Conservation (phyloP, 2,888 invertebrate genomes). For the Hecatera dysodea region DNA sequence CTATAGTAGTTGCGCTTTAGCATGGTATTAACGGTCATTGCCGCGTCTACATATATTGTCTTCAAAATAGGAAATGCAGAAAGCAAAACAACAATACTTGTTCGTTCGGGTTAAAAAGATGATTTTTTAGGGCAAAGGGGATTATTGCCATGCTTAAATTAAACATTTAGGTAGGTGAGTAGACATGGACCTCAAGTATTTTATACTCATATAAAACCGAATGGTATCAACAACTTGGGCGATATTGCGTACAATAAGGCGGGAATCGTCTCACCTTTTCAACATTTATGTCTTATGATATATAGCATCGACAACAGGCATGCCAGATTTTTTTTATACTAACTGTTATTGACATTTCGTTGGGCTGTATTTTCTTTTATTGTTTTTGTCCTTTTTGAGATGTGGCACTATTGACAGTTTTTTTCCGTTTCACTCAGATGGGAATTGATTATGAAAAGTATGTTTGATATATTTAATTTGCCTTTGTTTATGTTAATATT, state of each 20-base stretch:
- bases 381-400: not conserved
- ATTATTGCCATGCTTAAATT: not conserved
- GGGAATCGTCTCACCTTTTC: conserved; percentile 20
- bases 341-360: not conserved
- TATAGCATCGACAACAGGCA: not conserved
- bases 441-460: no score
- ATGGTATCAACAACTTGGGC: not conserved
- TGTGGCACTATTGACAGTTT: not conserved
- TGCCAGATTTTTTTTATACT: not conserved
- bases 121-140: not conserved
- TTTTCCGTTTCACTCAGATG: no score
- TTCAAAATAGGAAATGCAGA: not conserved
- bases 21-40: not conserved
- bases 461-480: no score
- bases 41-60: not conserved
- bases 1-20: not conserved
- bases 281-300: conserved; percentile 18
- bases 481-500: no score
- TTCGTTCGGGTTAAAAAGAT: not conserved
- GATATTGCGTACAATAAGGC: conserved; percentile 15
- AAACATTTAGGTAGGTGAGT: not conserved
- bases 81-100: not conserved
- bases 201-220: not conserved
- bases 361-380: not conserved
- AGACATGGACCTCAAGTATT: not conserved